Conservation (phyloP, 2,113 vertebrate species). For the Pipa parva region DNA sequence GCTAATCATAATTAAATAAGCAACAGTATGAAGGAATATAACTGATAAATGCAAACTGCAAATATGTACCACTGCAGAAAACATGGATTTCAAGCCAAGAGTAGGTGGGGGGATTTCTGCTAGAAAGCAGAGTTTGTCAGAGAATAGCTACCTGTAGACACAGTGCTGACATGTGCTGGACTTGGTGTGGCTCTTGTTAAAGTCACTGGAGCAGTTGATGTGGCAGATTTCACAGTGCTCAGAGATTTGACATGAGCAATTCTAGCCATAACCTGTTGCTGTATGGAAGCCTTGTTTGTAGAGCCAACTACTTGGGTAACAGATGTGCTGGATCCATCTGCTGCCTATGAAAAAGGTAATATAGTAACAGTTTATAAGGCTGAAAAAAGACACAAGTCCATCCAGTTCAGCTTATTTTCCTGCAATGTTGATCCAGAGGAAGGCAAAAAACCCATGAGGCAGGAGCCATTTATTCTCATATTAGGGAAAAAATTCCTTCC, state of each 20-base stretch:
- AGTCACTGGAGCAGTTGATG: conserved; percentile 60
- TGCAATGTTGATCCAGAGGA: no score
- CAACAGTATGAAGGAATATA: no score
- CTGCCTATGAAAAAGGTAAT: conserved; percentile 47
- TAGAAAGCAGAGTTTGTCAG: neutral
- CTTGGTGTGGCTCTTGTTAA: conserved; percentile 67
- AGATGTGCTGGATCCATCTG: conserved; percentile 38
- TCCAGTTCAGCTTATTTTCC: no score
- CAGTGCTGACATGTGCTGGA: conserved; percentile 71
- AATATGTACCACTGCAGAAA: no score
- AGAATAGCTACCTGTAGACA: conserved; percentile 74
- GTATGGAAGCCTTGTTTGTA: conserved; percentile 52
- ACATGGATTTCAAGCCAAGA: no score
- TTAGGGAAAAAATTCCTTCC: no score
- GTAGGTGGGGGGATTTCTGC: no score
- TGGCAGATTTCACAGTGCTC: conserved; percentile 52
- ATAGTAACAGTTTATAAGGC: neutral
- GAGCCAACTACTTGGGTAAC: neutral
- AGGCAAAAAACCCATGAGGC: no score
- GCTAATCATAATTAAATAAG: no score
- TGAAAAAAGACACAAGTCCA: no score
- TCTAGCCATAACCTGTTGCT: conserved; percentile 58
- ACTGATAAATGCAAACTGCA: no score
- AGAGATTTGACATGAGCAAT: conserved; percentile 50
- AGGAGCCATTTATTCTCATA: no score